These are phyloP conservation scores for Lamproptera curius DNA, from an alignment of 2,888 invertebrate species.

Conservation along the genomic window DNA sequence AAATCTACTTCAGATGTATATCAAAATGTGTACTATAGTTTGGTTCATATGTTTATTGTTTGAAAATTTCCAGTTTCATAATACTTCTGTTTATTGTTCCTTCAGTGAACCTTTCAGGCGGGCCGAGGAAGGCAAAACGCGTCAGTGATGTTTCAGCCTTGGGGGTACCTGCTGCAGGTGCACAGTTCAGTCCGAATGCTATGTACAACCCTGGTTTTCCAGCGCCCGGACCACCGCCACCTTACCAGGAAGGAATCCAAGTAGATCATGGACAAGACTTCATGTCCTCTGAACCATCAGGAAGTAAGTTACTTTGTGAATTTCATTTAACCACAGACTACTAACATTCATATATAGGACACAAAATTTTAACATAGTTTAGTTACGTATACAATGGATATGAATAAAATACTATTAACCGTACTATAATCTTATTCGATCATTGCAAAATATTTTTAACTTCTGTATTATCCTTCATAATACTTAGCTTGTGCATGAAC, in stretches of 20 bases:
- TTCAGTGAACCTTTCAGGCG: slow-evolving; percentile 54
- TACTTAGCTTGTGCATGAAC: neutral
- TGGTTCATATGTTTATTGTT: neutral
- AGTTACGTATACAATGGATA: too few species aligned
- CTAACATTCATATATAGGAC: too few species aligned
- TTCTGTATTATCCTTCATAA: neutral
- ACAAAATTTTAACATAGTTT: too few species aligned
- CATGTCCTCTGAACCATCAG: slow-evolving; percentile 35
- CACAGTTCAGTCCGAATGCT: slow-evolving; percentile 44
- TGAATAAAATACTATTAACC: too few species aligned
- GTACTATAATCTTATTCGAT: too few species aligned
- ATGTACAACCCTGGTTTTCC: slow-evolving; percentile 44
- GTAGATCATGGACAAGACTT: slow-evolving; percentile 55
- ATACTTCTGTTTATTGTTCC: slow-evolving; percentile 19
- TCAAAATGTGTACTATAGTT: too few species aligned
- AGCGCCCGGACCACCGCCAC: slow-evolving; percentile 49
- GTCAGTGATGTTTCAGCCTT: slow-evolving; percentile 84
- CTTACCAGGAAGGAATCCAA: slow-evolving; percentile 62
- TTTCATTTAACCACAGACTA: too few species aligned
- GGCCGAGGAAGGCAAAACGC: slow-evolving; percentile 79
- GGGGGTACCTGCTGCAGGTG: slow-evolving; percentile 74
- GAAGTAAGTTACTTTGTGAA: slow-evolving; percentile 42
- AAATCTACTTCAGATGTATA: too few species aligned
- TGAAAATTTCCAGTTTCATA: neutral
- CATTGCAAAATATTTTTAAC: too few species aligned